These are phyloP conservation scores for Ooceraea biroi DNA, from an alignment of 1,140 invertebrate species.

Conservation along the genomic window DNA sequence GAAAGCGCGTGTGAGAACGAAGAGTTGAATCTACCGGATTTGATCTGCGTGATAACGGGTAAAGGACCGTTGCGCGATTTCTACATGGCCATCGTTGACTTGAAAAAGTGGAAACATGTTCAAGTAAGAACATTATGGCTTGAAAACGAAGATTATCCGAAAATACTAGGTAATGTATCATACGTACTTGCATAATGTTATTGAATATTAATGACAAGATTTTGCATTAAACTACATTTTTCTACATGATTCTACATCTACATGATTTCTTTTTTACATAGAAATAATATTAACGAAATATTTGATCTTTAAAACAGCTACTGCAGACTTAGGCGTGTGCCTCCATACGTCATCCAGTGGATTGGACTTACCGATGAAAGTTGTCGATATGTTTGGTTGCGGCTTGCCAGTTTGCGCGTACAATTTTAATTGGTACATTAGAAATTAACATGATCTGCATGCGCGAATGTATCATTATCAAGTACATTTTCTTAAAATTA, in stretches of 20 bases:
- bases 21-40: slow-evolving; percentile 88
- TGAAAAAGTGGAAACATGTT: slow-evolving; percentile 92
- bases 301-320: slow-evolving; percentile 87
- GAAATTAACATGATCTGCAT: slow-evolving; percentile 14
- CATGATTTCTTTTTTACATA: too few species aligned
- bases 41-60: slow-evolving; percentile 97
- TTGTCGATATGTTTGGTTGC: slow-evolving; percentile 99
- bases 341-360: slow-evolving; percentile 98
- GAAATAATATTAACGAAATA: not conserved
- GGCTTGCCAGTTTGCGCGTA: slow-evolving; percentile 94
- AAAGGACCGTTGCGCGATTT: slow-evolving; percentile 97
- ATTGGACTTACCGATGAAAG: slow-evolving; percentile 99
- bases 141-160: slow-evolving; percentile 95
- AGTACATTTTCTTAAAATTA: not conserved
- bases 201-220: slow-evolving; percentile 19
- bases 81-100: slow-evolving; percentile 90
- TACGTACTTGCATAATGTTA: too few species aligned
- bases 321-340: slow-evolving; percentile 97
- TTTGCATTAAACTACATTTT: too few species aligned
- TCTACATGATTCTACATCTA: not conserved
- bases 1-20: slow-evolving; percentile 80
- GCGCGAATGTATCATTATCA: not conserved
- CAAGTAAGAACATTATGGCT: slow-evolving; percentile 97
- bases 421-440: slow-evolving; percentile 91
- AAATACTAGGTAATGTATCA: slow-evolving; percentile 88